These are phyloP conservation scores for Hesperophylax magnus DNA, from an alignment of 1,140 invertebrate genomes.

Conservation along the genomic window DNA sequence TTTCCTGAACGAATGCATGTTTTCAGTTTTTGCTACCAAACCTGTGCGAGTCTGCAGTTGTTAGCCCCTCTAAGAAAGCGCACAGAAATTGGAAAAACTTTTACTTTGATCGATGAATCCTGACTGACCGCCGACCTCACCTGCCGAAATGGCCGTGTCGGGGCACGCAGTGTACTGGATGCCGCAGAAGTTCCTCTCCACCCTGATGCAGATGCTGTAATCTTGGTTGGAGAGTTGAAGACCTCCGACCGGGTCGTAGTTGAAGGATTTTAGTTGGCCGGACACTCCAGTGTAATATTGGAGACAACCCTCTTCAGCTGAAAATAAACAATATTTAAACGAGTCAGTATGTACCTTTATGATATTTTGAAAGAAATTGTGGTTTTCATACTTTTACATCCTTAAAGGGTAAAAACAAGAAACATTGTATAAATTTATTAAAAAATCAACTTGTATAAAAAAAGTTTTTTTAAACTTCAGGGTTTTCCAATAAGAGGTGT, in stretches of 20 bases:
- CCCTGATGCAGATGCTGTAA: conserved; percentile 88
- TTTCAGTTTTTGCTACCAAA: conserved; percentile 14
- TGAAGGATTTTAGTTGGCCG: conserved; percentile 85
- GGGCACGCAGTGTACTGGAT: conserved; percentile 86
- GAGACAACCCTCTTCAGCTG: conserved; percentile 87
- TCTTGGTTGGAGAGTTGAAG: conserved; percentile 91
- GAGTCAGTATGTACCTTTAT: too few species aligned
- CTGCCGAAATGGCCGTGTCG: conserved; percentile 69
- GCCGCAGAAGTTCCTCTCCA: conserved; percentile 90
- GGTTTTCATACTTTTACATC: too few species aligned
- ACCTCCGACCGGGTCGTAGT: conserved; percentile 82
- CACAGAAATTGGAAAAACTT: conserved; percentile 13
- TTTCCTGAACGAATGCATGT: too few species aligned
- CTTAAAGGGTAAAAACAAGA: too few species aligned
- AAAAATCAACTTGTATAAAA: too few species aligned
- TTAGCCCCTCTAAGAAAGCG: conserved; percentile 37
- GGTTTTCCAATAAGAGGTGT: too few species aligned
- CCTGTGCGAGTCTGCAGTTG: conserved; percentile 22
- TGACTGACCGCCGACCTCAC: conserved; percentile 31
- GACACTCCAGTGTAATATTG: conserved; percentile 87
- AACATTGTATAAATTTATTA: too few species aligned
- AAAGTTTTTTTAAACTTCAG: too few species aligned
- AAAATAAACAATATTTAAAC: background rate
- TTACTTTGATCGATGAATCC: conserved; percentile 51
- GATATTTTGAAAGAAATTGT: too few species aligned